These are phyloP conservation scores for Cataglyphis rosenhaueri DNA, from an alignment of 2,888 invertebrate genomes.

Conservation along the genomic window DNA sequence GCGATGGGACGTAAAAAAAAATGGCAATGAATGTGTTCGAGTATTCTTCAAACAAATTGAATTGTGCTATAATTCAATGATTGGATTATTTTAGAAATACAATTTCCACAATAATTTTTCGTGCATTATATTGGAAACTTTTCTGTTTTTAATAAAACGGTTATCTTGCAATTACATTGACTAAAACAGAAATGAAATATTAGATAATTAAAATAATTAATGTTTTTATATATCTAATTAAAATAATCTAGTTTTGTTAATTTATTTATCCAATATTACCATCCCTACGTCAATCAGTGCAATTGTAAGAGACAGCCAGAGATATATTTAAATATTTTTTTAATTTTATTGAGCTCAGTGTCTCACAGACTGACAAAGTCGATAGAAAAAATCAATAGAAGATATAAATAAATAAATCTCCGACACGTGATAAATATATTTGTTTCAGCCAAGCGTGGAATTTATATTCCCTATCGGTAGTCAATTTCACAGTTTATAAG, in stretches of 20 bases:
- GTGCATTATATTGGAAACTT: neutral
- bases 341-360: neutral
- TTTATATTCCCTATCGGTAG: neutral
- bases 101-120: neutral
- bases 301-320: neutral
- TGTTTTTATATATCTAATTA: neutral
- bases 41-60: conserved; percentile 17
- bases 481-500: conserved; percentile 4
- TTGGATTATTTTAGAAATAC: neutral
- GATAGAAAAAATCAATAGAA: neutral
- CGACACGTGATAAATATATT: neutral
- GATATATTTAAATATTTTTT: neutral
- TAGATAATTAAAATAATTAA: neutral
- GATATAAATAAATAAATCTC: conserved; percentile 2
- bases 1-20: neutral
- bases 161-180: neutral
- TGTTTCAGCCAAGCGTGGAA: neutral
- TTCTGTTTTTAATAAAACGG: neutral
- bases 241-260: neutral
- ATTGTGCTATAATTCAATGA: conserved; percentile 3
- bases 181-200: neutral
- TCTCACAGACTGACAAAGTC: neutral
- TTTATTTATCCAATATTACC: neutral
- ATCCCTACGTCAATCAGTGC: neutral
- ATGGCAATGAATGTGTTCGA: conserved; percentile 13